phyloP scores from a whole-genome alignment of 1,140 invertebrate genomes.

The Nasonia giraulti region DNA sequence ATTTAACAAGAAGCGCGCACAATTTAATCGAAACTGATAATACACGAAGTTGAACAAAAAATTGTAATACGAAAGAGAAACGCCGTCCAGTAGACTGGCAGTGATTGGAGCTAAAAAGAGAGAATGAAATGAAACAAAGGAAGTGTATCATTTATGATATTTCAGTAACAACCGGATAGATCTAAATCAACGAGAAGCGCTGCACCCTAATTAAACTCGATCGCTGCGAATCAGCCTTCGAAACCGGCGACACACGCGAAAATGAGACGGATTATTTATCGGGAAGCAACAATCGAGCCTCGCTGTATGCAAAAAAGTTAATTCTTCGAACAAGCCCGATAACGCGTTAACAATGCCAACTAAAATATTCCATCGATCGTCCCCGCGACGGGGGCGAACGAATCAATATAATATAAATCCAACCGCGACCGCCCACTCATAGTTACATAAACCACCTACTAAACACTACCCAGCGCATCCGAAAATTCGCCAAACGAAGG shows the following conservation, averaged over 20 bases:
- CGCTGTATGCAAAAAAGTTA: neutral
- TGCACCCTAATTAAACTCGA: slow-evolving; percentile 33
- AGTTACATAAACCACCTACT: neutral
- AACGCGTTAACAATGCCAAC: neutral
- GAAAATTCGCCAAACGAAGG: neutral
- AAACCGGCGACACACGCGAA: no score
- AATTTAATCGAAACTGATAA: no score
- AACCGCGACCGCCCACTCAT: neutral
- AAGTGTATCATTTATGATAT: neutral
- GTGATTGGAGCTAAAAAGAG: neutral
- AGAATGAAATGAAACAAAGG: neutral
- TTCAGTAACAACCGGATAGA: slow-evolving; percentile 21
- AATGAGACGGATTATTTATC: neutral
- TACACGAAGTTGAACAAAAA: neutral
- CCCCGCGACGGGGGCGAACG: neutral
- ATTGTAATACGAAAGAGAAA: neutral
- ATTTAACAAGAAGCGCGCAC: no score
- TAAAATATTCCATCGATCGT: neutral
- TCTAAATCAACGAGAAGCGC: neutral
- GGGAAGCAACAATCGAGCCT: neutral
- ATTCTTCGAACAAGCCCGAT: neutral
- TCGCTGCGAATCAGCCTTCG: neutral
- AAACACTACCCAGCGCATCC: no score
- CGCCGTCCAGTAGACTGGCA: neutral
- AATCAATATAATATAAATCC: neutral